phyloP scores from a whole-genome alignment of 2,888 invertebrate species.

The Brachypterus glaber region DNA sequence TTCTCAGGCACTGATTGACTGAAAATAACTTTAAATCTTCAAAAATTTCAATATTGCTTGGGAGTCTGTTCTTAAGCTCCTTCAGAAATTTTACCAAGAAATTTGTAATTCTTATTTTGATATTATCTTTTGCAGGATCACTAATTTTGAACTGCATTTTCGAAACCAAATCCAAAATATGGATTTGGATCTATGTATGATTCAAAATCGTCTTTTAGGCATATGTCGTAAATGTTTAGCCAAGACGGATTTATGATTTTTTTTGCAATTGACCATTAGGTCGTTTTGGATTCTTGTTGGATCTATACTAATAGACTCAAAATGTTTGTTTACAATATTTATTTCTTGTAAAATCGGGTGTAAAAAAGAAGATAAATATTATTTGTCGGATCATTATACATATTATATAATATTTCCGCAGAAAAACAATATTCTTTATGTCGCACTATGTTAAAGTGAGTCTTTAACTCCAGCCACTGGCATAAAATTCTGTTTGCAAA shows the following conservation, averaged over 20 bases:
- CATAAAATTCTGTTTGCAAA: not conserved
- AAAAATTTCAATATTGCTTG: not conserved
- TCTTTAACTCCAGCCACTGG: not conserved
- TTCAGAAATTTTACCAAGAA: not conserved
- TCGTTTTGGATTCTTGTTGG: not conserved
- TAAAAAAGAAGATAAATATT: not conserved
- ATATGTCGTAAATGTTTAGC: not conserved
- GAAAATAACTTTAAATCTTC: not conserved
- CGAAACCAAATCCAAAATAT: not conserved
- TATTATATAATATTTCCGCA: not conserved
- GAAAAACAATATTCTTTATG: not conserved
- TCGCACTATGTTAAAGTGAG: not conserved
- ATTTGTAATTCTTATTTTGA: not conserved
- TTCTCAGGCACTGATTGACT: not conserved
- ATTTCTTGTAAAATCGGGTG: not conserved
- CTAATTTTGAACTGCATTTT: not conserved
- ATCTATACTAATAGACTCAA: not conserved
- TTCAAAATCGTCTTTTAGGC: not conserved
- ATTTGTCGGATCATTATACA: not conserved
- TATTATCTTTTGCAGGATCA: not conserved
- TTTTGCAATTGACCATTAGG: not conserved
- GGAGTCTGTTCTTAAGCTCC: not conserved
- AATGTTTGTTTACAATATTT: not conserved
- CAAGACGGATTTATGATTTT: not conserved
- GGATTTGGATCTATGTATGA: not conserved